Evolutionary conservation across 1,140 invertebrate species (phyloP).

Genomic region (Brachionus paranguensis): DNA sequence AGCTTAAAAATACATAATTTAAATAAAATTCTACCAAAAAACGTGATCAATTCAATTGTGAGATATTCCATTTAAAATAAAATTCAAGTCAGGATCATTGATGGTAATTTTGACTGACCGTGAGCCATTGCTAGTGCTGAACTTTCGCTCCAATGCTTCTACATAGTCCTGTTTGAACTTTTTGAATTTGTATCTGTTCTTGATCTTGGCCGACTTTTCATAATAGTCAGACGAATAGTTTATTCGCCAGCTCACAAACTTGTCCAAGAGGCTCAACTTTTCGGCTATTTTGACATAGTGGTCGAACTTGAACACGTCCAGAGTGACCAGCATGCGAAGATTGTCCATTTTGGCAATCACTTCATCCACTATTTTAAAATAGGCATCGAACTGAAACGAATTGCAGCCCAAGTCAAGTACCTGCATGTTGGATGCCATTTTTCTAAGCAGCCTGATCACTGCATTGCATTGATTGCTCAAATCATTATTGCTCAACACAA

Average conservation of each 20-base stretch:
- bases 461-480: neutral
- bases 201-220: constrained; percentile 10
- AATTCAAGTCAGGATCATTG: constrained; percentile 21
- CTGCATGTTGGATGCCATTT: neutral
- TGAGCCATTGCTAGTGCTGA: neutral
- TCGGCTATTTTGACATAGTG: neutral
- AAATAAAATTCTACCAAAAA: neutral
- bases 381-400: neutral
- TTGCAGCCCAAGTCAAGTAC: constrained; percentile 18
- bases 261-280: neutral
- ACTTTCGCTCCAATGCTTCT: neutral
- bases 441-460: neutral
- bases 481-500: constrained; percentile 19
- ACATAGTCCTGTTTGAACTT: constrained; percentile 5
- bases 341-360: neutral
- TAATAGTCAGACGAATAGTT: constrained; percentile 26
- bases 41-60: neutral
- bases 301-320: constrained; percentile 18
- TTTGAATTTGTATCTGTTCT: constrained; percentile 13
- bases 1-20: neutral
- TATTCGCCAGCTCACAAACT: constrained; percentile 20
- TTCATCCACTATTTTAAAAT: neutral
- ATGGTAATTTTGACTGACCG: neutral
- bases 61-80: constrained; percentile 6
- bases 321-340: neutral